These are phyloP conservation scores for Drosophila crucigera DNA, from an alignment of 2,888 invertebrate genomes.

Conservation along the genomic window DNA sequence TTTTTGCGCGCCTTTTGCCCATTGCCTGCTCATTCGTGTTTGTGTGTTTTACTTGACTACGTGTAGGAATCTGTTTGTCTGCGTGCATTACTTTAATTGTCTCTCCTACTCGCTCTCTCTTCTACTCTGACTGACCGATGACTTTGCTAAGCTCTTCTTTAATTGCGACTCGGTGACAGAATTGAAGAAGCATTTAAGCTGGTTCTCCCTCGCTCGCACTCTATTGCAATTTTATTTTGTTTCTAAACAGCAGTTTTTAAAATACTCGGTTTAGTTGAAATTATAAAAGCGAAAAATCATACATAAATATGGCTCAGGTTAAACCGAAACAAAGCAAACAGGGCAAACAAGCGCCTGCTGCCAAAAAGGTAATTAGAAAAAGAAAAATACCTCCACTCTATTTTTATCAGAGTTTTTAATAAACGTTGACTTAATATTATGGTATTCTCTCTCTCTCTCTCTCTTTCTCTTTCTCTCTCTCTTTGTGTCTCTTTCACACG, in stretches of 20 bases:
- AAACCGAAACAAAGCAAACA: constrained; percentile 85
- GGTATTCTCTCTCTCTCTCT: constrained; percentile 4
- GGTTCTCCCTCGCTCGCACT: constrained; percentile 15
- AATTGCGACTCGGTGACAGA: constrained; percentile 34
- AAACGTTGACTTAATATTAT: constrained; percentile 9
- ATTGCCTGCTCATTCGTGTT: constrained; percentile 21
- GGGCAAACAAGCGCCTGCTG: constrained; percentile 80
- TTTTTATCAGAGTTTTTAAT: background rate
- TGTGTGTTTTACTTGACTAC: constrained; percentile 34
- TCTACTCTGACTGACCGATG: constrained; percentile 11
- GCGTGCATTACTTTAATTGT: constrained; percentile 34
- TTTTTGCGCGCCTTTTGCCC: constrained; percentile 49
- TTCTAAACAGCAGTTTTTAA: constrained; percentile 35
- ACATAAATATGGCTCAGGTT: constrained; percentile 84
- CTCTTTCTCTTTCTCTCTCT: background rate
- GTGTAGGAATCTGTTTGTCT: constrained; percentile 31
- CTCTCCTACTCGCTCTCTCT: background rate
- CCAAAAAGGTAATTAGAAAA: constrained; percentile 81
- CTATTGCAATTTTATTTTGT: constrained; percentile 37
- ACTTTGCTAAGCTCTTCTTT: constrained; percentile 29
- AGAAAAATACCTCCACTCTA: background rate
- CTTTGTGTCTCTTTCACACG: constrained; percentile 2
- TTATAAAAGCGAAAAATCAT: constrained; percentile 30
- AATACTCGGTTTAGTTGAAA: constrained; percentile 65
- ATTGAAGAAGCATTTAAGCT: constrained; percentile 35